A percentile compares a stretch with the other conserved stretches of the same genome.
Conservation (phyloP, 2,797 vertebrate genomes). For the Taenioides sp. region DNA sequence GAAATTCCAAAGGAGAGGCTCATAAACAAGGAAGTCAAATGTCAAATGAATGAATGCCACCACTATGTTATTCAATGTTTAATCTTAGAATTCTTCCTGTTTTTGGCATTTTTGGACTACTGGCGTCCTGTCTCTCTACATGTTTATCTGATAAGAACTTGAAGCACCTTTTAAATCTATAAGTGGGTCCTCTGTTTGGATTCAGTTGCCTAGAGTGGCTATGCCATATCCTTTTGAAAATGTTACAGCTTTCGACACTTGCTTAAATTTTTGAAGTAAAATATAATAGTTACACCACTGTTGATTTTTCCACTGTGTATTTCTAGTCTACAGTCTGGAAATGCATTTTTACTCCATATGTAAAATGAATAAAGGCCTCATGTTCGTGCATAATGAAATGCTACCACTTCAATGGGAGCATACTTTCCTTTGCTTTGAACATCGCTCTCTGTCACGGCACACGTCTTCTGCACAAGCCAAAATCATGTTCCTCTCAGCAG, state of each 20-base stretch:
- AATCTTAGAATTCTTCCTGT: conserved; percentile 10
- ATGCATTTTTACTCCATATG: conserved; percentile 17
- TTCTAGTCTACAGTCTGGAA: neutral
- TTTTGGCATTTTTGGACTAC: neutral
- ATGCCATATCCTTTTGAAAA: neutral
- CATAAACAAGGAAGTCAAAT: conserved; percentile 16
- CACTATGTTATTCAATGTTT: conserved; percentile 1
- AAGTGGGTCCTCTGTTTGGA: conserved; percentile 9
- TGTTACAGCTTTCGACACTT: conserved; percentile 3
- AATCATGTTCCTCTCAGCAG: conserved; percentile 47
- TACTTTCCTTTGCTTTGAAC: conserved; percentile 37
- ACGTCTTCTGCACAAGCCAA: conserved; percentile 28
- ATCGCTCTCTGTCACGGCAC: conserved; percentile 30
- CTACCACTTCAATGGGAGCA: conserved; percentile 22
- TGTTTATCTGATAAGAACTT: conserved; percentile 2
- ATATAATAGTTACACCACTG: neutral
- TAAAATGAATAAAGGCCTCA: conserved; percentile 16
- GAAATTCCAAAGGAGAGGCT: conserved; percentile 4
- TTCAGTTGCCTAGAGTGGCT: neutral
- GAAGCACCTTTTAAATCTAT: neutral
- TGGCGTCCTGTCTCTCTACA: neutral
- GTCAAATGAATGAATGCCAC: conserved; percentile 11
- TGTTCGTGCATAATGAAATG: conserved; percentile 45
- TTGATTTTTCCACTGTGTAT: neutral
- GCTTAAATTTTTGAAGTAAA: neutral